Evolutionary conservation across 2,888 invertebrate species (phyloP), one percentile per base, ranked within the genome.

Genomic region (Rhorus exstirpatorius): DNA sequence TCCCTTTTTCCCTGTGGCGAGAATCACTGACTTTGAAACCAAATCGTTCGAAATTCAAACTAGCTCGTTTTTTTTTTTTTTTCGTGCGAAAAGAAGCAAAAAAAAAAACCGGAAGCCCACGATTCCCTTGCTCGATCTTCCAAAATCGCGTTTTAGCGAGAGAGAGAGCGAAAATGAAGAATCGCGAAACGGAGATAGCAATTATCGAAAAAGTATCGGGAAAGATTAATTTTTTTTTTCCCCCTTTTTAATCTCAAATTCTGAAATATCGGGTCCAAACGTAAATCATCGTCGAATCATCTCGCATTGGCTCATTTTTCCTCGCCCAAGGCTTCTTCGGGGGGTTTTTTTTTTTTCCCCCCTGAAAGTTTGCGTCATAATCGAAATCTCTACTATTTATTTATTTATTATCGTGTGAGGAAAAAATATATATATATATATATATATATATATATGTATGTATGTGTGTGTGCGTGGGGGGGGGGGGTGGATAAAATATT

Each of bases 351-450:
- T 63, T 63, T 51, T 14, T 35, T 38, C 38, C 21, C 14, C 46
- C 17, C n/a, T 58, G 53, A 55, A 65, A 75, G 12, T 44, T n/a
- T 75, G 31, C 70, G 76, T 87, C 83, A 79, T 84, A 84, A 87
- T 84, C 84, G 83, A 89, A 87, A 85, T 86, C 86, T 89, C 84
- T 87, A 86, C 61, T 89, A 90, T 90, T 90, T 88, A 90, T 90
- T 89, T 90, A 90, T 90, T 90, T 90, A 89, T 89, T 88, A 75
- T 86, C 80, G 79, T 61, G 63, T 81, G 51, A 67, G 53, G 14
- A 60, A 82, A 68, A 44, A 38, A 58, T n/a, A n/a, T n/a, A n/a
- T n/a, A n/a, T n/a, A n/a, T n/a, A n/a, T n/a, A n/a, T n/a, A n/a
- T n/a, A n/a, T n/a, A n/a, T n/a, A n/a, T n/a, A n/a, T n/a, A n/a